Evolutionary conservation across 2,113 vertebrate species (phyloP).

Genomic region (Azemiops feae): DNA sequence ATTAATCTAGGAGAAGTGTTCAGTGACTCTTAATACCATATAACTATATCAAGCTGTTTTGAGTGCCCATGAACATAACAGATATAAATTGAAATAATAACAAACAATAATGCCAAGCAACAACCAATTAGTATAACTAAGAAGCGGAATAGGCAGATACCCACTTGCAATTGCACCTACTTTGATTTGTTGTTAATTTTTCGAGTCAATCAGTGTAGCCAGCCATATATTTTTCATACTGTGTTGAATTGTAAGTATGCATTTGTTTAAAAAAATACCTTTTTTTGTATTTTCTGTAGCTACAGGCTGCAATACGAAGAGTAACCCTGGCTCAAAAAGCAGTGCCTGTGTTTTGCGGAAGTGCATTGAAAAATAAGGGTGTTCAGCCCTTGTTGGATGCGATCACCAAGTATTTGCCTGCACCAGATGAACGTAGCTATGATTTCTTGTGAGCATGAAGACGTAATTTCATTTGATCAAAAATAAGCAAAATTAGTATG

Average conservation of each 20-base stretch:
- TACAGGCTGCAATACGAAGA: slow-evolving; percentile 83
- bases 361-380: slow-evolving; percentile 91
- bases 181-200: neutral
- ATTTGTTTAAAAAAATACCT: neutral
- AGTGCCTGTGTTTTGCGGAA: slow-evolving; percentile 92
- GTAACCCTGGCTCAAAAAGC: slow-evolving; percentile 83
- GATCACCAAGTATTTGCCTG: slow-evolving; percentile 83
- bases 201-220: neutral
- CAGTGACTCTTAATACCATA: neutral
- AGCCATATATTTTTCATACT: neutral
- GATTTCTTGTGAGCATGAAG: slow-evolving; percentile 85
- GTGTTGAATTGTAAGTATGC: neutral
- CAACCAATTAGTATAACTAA: neutral
- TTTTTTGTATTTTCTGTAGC: slow-evolving; percentile 60
- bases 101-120: neutral
- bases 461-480: neutral
- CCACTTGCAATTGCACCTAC: neutral
- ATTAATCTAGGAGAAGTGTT: neutral
- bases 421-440: slow-evolving; percentile 82
- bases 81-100: neutral
- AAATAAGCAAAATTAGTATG: neutral
- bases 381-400: slow-evolving; percentile 93
- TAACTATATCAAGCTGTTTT: neutral
- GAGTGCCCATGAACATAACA: neutral
- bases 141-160: neutral